Evolutionary conservation across 2,113 vertebrate species (phyloP).

Genomic region (Condylura cristata): DNA sequence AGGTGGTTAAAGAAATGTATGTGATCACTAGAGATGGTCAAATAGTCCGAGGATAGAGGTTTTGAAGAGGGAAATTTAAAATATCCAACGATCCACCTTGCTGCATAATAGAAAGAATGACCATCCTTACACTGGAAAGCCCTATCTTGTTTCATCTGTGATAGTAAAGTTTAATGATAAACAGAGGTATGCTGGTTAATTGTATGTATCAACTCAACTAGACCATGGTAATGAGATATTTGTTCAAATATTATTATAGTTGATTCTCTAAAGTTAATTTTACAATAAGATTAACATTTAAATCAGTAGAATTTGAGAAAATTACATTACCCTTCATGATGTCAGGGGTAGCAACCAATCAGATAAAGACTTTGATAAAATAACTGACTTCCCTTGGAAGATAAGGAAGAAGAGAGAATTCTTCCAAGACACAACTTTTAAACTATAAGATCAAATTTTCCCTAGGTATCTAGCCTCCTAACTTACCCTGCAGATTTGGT

Average conservation of each 20-base stretch:
- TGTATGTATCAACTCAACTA: not conserved
- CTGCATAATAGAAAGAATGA: not conserved
- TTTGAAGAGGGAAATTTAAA: constrained; percentile 3
- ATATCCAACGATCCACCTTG: not conserved
- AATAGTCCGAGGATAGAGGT: not conserved
- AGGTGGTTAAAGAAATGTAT: not conserved
- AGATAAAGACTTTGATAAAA: not conserved
- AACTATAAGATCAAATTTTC: not conserved
- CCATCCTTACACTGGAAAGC: not conserved
- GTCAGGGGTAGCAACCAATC: not conserved
- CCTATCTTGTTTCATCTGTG: not conserved
- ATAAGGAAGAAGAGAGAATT: not conserved
- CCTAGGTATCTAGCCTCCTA: not conserved
- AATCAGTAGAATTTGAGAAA: not conserved
- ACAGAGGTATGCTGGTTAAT: not conserved
- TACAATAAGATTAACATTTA: not conserved
- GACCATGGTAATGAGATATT: not conserved
- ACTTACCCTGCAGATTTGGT: not conserved
- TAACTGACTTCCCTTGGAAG: not conserved
- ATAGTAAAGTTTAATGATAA: not conserved
- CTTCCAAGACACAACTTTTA: not conserved
- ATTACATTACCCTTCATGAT: not conserved
- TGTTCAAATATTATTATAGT: not conserved
- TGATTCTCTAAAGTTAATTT: not conserved
- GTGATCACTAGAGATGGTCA: not conserved